phyloP scores from a whole-genome alignment of 2,888 invertebrate genomes.

The Drosophila incognita region DNA sequence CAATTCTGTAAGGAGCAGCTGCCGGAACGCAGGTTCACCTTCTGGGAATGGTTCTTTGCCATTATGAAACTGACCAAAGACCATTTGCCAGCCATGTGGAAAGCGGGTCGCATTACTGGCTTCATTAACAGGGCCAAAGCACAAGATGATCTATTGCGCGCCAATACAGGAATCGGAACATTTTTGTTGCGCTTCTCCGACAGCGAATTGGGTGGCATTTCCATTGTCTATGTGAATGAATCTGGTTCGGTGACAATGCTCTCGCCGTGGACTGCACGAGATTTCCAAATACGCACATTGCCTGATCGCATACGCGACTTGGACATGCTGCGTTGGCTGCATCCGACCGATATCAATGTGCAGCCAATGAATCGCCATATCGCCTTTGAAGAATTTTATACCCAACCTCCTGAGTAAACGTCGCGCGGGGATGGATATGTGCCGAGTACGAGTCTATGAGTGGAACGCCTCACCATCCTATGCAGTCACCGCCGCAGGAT shows the following conservation, averaged over 20 bases:
- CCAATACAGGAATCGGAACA: slow-evolving; percentile 91
- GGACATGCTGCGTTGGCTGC: slow-evolving; percentile 91
- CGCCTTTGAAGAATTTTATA: slow-evolving; percentile 96
- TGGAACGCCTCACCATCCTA: slow-evolving; percentile 89
- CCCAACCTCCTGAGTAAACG: slow-evolving; percentile 84
- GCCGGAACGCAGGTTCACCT: slow-evolving; percentile 96
- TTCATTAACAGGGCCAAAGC: slow-evolving; percentile 96
- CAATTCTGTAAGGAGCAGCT: slow-evolving; percentile 97
- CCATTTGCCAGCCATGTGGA: slow-evolving; percentile 96
- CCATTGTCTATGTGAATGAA: slow-evolving; percentile 96
- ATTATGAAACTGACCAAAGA: slow-evolving; percentile 98
- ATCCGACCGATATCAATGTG: slow-evolving; percentile 88
- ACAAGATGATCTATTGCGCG: slow-evolving; percentile 94
- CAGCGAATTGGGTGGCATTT: slow-evolving; percentile 95
- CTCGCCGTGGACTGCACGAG: slow-evolving; percentile 96
- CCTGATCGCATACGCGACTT: slow-evolving; percentile 96
- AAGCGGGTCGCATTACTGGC: slow-evolving; percentile 94
- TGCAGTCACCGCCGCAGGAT: slow-evolving; percentile 88
- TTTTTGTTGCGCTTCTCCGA: slow-evolving; percentile 98
- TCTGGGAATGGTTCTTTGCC: slow-evolving; percentile 99
- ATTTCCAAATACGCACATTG: slow-evolving; percentile 94
- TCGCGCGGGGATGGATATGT: slow-evolving; percentile 90
- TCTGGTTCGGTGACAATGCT: slow-evolving; percentile 90
- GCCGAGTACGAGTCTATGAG: slow-evolving; percentile 89
- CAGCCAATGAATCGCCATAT: slow-evolving; percentile 90